Evolutionary conservation across 2,797 vertebrate genomes (phyloP).

Genomic region (Amblyopsis hoosieri): DNA sequence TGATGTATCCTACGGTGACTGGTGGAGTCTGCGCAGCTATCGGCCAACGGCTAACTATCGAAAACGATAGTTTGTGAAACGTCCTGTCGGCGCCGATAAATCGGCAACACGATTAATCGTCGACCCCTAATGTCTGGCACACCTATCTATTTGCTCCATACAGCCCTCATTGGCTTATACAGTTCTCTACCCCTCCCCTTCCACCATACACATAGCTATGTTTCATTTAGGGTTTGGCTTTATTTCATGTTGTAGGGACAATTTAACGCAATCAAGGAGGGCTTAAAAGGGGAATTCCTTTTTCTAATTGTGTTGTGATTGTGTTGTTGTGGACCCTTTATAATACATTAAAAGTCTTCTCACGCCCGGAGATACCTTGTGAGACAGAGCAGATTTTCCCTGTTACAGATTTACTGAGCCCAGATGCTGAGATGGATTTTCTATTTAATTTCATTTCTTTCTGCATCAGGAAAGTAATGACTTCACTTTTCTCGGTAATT

Average conservation of each 20-base stretch:
- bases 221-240: no score
- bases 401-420: slow-evolving; percentile 25
- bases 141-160: slow-evolving; percentile 19
- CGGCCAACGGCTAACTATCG: no score
- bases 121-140: no score
- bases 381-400: slow-evolving; percentile 10
- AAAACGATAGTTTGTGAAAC: no score
- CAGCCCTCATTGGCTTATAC: neutral
- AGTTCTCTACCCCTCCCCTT: no score
- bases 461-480: slow-evolving; percentile 10
- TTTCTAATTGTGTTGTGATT: slow-evolving; percentile 7
- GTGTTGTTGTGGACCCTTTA: slow-evolving; percentile 30
- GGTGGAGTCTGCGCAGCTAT: no score
- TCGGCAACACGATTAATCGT: no score
- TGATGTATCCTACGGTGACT: no score
- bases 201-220: no score
- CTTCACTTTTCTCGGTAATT: slow-evolving; percentile 7
- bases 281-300: neutral
- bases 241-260: no score
- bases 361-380: slow-evolving; percentile 12
- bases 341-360: slow-evolving; percentile 19
- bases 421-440: slow-evolving; percentile 12
- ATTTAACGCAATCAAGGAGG: no score
- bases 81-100: no score
- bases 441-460: slow-evolving; percentile 24